These are phyloP conservation scores for Homalodisca vitripennis DNA, from an alignment of 1,140 invertebrate genomes.

Conservation along the genomic window DNA sequence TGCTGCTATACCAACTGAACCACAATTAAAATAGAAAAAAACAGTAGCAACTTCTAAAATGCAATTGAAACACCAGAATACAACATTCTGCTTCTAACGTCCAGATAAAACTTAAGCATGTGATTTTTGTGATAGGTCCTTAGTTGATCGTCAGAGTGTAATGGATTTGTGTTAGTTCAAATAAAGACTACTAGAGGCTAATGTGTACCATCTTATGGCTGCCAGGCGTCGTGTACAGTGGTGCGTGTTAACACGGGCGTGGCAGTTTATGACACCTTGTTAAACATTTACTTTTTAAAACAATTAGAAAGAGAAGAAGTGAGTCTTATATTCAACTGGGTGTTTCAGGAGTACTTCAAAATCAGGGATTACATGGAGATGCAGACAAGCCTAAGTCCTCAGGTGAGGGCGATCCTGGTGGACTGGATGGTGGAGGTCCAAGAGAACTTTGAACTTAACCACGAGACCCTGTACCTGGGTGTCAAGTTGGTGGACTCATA, in stretches of 20 bases:
- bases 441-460: constrained; percentile 97
- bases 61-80: too few relatives aligned
- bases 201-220: too few relatives aligned
- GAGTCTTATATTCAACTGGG: constrained; percentile 43
- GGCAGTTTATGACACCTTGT: too few relatives aligned
- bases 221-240: too few relatives aligned
- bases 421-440: constrained; percentile 99
- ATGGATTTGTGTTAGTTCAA: neutral
- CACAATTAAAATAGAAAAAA: too few relatives aligned
- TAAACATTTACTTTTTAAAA: neutral
- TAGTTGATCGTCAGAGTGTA: neutral
- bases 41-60: too few relatives aligned
- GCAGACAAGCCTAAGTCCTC: constrained; percentile 50
- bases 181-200: neutral
- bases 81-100: too few relatives aligned
- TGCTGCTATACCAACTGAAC: too few relatives aligned
- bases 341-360: neutral
- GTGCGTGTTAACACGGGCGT: too few relatives aligned
- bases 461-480: constrained; percentile 95
- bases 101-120: too few relatives aligned
- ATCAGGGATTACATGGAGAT: constrained; percentile 38
- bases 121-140: too few relatives aligned
- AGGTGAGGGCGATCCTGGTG: constrained; percentile 89
- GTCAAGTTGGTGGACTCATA: constrained; percentile 95
- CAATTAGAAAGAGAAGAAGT: constrained; percentile 42